phyloP scores from a whole-genome alignment of 92 coral and sea anemone genomes.

The Porites lobata region DNA sequence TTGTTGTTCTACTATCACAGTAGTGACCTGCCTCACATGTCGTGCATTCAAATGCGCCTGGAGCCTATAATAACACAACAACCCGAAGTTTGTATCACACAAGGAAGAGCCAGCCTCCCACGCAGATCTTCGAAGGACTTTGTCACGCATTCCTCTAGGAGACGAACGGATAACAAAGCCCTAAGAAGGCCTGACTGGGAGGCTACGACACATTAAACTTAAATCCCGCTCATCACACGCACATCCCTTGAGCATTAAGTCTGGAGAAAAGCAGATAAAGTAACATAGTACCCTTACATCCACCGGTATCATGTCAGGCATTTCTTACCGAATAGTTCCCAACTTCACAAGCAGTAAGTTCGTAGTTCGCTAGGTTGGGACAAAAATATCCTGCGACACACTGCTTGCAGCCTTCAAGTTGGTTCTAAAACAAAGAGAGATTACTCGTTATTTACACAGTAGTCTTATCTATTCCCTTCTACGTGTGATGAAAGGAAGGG shows the following conservation, averaged over 20 bases:
- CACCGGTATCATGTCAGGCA: too few relatives aligned
- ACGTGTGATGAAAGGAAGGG: neutral
- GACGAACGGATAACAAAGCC: too few relatives aligned
- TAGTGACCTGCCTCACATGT: slow-evolving; percentile 93
- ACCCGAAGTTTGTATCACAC: neutral
- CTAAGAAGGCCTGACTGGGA: too few relatives aligned
- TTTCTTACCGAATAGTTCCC: slow-evolving; percentile 93
- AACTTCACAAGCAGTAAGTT: slow-evolving; percentile 83
- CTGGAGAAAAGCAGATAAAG: neutral
- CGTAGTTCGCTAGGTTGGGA: slow-evolving; percentile 84
- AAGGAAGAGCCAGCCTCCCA: neutral
- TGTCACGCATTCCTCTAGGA: too few relatives aligned
- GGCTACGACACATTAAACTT: too few relatives aligned
- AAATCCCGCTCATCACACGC: too few relatives aligned
- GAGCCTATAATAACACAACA: slow-evolving; percentile 61
- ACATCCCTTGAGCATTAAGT: too few relatives aligned
- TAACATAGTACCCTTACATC: neutral
- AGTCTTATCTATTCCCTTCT: neutral
- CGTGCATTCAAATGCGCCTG: slow-evolving; percentile 90
- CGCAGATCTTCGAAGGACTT: too few relatives aligned
- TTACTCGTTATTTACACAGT: neutral
- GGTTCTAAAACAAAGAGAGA: slow-evolving; percentile 30
- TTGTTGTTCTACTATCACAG: slow-evolving; percentile 91
- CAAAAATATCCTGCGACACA: slow-evolving; percentile 95
- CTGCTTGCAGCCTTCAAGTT: slow-evolving; percentile 81